Conservation (phyloP, 2,888 invertebrate genomes). For the Vanessa cardui region DNA sequence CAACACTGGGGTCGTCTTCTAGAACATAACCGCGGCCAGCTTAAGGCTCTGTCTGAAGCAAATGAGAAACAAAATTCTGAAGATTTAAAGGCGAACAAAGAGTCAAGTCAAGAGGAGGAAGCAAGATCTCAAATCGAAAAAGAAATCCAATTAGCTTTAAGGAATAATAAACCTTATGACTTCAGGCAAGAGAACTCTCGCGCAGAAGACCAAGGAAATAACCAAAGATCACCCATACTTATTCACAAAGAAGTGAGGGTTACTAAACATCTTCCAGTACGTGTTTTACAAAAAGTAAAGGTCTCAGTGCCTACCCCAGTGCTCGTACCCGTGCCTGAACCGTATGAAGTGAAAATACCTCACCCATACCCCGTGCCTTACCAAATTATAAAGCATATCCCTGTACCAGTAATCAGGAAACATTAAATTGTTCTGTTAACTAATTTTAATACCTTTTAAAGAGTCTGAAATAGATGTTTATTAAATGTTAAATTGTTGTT, state of each 20-base stretch:
- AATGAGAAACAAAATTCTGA: slow-evolving; percentile 26
- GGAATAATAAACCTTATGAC: slow-evolving; percentile 8
- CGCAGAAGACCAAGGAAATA: slow-evolving; percentile 52
- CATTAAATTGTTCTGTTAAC: background rate
- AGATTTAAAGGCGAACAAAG: slow-evolving; percentile 33
- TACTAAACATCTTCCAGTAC: slow-evolving; percentile 47
- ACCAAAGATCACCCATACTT: slow-evolving; percentile 49
- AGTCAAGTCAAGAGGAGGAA: slow-evolving; percentile 50
- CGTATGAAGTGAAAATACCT: slow-evolving; percentile 50
- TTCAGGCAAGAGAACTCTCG: slow-evolving; percentile 40
- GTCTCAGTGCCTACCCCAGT: slow-evolving; percentile 48
- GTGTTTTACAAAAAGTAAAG: slow-evolving; percentile 48
- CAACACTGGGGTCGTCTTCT: slow-evolving; percentile 41
- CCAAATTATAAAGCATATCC: slow-evolving; percentile 50
- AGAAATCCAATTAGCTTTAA: slow-evolving; percentile 44
- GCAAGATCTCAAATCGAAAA: slow-evolving; percentile 47
- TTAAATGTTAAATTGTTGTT: slow-evolving; percentile 3
- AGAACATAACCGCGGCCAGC: slow-evolving; percentile 41
- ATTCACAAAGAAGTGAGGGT: slow-evolving; percentile 51
- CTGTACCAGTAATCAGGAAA: slow-evolving; percentile 48
- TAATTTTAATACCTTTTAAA: background rate
- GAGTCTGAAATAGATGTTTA: slow-evolving; percentile 21
- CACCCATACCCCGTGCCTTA: slow-evolving; percentile 53
- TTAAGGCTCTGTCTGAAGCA: slow-evolving; percentile 31
- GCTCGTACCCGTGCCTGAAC: slow-evolving; percentile 56